Percentiles rank a stretch among this genome's conserved stretches.
These are phyloP conservation scores for Colinus virginianus DNA, from an alignment of 2,113 vertebrate genomes.

Conservation along the genomic window DNA sequence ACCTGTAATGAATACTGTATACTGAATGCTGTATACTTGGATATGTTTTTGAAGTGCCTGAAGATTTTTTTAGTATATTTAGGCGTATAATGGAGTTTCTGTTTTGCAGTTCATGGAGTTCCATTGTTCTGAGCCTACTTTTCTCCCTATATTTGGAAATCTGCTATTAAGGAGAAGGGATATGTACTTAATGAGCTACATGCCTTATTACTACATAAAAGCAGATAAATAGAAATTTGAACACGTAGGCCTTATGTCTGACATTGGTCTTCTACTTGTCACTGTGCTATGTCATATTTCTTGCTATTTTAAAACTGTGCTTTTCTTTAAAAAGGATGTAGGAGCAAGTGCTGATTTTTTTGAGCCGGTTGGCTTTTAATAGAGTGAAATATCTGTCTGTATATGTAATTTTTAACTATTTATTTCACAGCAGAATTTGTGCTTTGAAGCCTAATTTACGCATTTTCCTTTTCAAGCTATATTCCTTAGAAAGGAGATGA, in stretches of 20 bases:
- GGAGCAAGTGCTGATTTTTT: slow-evolving; percentile 53
- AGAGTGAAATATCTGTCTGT: slow-evolving; percentile 11
- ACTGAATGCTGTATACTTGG: background rate
- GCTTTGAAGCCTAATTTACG: background rate
- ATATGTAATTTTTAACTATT: background rate
- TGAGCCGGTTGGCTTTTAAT: slow-evolving; percentile 53
- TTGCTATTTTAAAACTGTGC: slow-evolving; percentile 47
- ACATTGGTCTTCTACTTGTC: slow-evolving; percentile 62
- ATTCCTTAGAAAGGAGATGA: background rate
- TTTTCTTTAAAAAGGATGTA: slow-evolving; percentile 35
- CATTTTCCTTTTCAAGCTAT: background rate
- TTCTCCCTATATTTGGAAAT: background rate
- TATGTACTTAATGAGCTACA: background rate
- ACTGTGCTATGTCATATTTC: slow-evolving; percentile 42
- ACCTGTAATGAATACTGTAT: background rate
- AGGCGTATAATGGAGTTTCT: background rate
- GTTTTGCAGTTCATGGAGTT: background rate
- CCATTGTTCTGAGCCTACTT: background rate
- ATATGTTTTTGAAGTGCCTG: background rate
- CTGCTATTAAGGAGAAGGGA: background rate
- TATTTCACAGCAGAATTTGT: slow-evolving; percentile 18
- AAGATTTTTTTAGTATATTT: background rate
- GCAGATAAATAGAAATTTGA: slow-evolving; percentile 9
- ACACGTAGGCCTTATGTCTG: slow-evolving; percentile 19
- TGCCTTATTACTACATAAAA: slow-evolving; percentile 10